Conservation (phyloP, 2,888 invertebrate genomes). For the Beris chalybata region DNA sequence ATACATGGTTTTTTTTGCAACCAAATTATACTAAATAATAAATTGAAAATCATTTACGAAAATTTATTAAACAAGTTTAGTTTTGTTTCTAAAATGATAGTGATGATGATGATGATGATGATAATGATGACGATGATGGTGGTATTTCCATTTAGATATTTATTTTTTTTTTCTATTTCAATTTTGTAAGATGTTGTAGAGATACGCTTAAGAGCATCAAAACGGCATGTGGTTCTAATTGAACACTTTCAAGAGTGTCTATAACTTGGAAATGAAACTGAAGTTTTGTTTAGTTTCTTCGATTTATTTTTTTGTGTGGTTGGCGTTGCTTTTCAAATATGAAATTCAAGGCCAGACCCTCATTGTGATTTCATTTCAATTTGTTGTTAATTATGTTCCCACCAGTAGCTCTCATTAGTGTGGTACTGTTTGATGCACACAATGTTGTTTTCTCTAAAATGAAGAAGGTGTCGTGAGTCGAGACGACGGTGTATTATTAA, state of each 20-base stretch:
- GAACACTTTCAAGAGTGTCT: constrained; percentile 16
- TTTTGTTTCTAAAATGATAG: neutral
- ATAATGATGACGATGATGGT: constrained; percentile 18
- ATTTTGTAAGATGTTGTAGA: too few relatives aligned
- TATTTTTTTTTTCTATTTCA: too few relatives aligned
- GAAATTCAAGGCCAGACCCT: too few relatives aligned
- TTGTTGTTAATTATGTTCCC: too few relatives aligned
- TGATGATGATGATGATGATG: constrained; percentile 10
- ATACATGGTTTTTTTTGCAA: neutral
- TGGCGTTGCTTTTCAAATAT: neutral
- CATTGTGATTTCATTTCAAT: too few relatives aligned
- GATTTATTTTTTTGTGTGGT: constrained; percentile 3
- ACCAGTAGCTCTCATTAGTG: too few relatives aligned
- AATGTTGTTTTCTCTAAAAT: too few relatives aligned
- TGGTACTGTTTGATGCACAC: too few relatives aligned
- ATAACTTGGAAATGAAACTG: neutral
- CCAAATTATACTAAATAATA: neutral
- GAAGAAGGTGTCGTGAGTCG: too few relatives aligned
- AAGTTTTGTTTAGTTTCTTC: neutral
- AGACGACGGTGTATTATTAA: too few relatives aligned
- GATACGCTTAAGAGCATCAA: constrained; percentile 3
- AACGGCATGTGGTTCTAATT: constrained; percentile 25
- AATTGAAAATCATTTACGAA: neutral
- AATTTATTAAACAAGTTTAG: neutral
- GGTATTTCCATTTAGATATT: neutral